phyloP scores from a whole-genome alignment of 2,888 invertebrate species.

The Pachydiplax longipennis region DNA sequence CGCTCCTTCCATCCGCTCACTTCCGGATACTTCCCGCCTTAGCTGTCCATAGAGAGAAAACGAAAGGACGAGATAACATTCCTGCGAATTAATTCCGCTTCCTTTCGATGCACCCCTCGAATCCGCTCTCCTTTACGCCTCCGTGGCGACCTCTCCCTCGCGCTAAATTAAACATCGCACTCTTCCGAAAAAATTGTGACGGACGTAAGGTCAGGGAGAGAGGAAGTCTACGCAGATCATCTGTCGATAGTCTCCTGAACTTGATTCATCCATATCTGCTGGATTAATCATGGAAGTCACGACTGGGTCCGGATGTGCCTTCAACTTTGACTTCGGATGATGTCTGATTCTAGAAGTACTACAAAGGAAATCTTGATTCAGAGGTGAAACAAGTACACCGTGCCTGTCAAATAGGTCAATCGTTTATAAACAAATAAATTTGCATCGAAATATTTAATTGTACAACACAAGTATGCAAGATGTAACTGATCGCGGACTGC shows the following conservation, averaged over 20 bases:
- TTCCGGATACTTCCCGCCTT: constrained; percentile 9
- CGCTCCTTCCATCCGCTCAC: not conserved
- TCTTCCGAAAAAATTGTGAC: not conserved
- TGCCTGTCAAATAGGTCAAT: no score
- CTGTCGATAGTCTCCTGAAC: not conserved
- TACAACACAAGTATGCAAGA: no score
- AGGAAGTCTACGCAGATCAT: not conserved
- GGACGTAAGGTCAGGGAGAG: not conserved
- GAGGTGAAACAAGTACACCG: no score
- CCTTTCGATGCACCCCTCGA: not conserved
- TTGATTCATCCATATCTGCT: not conserved
- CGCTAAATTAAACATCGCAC: not conserved
- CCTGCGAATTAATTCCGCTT: not conserved
- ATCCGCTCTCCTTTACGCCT: constrained; percentile 18
- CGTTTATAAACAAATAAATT: no score
- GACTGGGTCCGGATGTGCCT: no score
- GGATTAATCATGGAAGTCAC: no score
- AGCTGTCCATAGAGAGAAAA: not conserved
- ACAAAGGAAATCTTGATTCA: no score
- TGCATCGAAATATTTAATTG: no score
- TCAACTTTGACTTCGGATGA: no score
- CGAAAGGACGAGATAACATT: not conserved
- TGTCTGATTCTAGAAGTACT: no score
- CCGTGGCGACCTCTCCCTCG: not conserved
- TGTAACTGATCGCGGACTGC: no score